These are phyloP conservation scores for Zingel zingel DNA, from an alignment of 2,113 vertebrate genomes.

Conservation along the genomic window DNA sequence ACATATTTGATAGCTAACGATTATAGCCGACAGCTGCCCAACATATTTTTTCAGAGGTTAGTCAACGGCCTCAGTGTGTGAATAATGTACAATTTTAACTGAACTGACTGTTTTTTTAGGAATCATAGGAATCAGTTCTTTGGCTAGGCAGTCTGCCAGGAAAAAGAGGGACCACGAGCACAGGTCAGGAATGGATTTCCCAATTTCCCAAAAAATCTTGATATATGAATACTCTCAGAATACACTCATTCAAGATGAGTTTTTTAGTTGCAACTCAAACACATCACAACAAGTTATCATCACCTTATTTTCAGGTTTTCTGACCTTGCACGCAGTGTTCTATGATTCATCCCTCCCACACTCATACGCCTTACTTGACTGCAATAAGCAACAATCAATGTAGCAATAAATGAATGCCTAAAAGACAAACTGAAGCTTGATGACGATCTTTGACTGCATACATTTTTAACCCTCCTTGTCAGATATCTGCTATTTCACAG, in stretches of 20 bases:
- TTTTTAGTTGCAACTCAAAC: slow-evolving; percentile 11
- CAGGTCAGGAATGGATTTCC: slow-evolving; percentile 35
- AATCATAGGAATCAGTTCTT: background rate
- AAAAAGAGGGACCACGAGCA: background rate
- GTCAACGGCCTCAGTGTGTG: slow-evolving; percentile 38
- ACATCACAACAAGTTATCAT: slow-evolving; percentile 8
- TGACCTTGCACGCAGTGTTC: slow-evolving; percentile 2
- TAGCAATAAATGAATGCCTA: background rate
- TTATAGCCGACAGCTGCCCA: slow-evolving; percentile 61
- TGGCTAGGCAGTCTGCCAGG: slow-evolving; percentile 9
- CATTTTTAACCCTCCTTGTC: background rate
- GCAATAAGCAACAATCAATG: background rate
- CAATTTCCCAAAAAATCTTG: slow-evolving; percentile 30
- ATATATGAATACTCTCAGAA: slow-evolving; percentile 4
- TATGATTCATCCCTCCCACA: slow-evolving; percentile 15
- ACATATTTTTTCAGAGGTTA: slow-evolving; percentile 49
- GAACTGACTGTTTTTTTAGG: slow-evolving; percentile 5
- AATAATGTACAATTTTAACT: slow-evolving; percentile 43
- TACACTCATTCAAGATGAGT: slow-evolving; percentile 10
- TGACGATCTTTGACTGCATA: background rate
- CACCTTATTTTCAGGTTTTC: slow-evolving; percentile 27
- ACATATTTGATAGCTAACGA: slow-evolving; percentile 43
- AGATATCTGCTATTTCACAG: background rate
- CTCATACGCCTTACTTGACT: background rate
- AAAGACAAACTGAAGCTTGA: background rate